Evolutionary conservation across 1,140 invertebrate species (phyloP).

Genomic region (Hesperophylax magnus): DNA sequence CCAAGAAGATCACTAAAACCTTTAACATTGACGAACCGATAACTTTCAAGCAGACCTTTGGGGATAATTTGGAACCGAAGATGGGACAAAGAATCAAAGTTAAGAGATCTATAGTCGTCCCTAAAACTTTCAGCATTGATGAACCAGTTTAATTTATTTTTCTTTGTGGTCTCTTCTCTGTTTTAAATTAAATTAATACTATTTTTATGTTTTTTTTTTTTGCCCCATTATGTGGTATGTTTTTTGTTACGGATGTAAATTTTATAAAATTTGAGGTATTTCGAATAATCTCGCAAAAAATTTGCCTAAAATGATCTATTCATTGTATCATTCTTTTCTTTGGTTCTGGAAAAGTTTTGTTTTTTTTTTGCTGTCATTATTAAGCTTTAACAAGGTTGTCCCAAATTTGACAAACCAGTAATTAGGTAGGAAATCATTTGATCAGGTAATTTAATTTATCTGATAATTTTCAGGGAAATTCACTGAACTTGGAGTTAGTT

Average conservation of each 20-base stretch:
- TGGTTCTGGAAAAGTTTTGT: no score
- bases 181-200: background rate
- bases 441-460: no score
- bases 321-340: no score
- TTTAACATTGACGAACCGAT: conserved; percentile 58
- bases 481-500: no score
- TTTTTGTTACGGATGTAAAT: no score
- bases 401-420: no score
- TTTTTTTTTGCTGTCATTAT: no score
- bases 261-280: background rate
- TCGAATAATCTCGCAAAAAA: background rate
- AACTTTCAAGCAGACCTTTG: conserved; percentile 21
- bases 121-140: conserved; percentile 77
- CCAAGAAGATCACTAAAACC: conserved; percentile 57
- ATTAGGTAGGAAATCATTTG: no score
- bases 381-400: no score
- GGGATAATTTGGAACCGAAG: conserved; percentile 30
- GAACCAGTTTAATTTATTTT: conserved; percentile 66
- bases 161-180: background rate
- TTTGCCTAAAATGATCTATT: no score
- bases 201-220: background rate
- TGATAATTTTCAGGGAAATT: no score
- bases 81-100: background rate
- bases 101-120: conserved; percentile 32
- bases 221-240: background rate